Evolutionary conservation across 2,888 invertebrate species (phyloP).

Genomic region (Phaedon cochleariae): DNA sequence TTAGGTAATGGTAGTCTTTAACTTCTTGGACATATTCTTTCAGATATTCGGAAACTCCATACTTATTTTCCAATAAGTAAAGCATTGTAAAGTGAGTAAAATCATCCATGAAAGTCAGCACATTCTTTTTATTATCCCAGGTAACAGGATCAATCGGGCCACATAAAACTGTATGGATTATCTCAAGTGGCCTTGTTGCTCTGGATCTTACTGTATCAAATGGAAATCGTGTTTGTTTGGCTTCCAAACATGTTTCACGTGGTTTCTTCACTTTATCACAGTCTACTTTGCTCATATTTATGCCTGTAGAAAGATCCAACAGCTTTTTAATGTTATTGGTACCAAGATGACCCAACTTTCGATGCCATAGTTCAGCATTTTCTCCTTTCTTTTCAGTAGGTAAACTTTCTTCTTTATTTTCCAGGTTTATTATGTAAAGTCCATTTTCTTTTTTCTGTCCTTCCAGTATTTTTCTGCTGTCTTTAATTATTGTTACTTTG

Average conservation of each 20-base stretch:
- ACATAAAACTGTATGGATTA: slow-evolving; percentile 53
- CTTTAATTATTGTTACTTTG: slow-evolving; percentile 37
- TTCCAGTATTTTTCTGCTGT: slow-evolving; percentile 30
- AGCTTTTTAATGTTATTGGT: slow-evolving; percentile 27
- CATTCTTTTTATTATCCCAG: slow-evolving; percentile 51
- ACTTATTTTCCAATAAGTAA: slow-evolving; percentile 44
- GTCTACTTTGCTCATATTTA: slow-evolving; percentile 16
- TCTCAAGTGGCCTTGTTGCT: slow-evolving; percentile 51
- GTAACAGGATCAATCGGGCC: slow-evolving; percentile 52
- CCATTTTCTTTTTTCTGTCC: slow-evolving; percentile 29
- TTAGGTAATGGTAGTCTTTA: slow-evolving; percentile 29
- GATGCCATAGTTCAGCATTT: slow-evolving; percentile 14
- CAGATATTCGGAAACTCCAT: slow-evolving; percentile 25
- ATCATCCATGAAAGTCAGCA: slow-evolving; percentile 53
- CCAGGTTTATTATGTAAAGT: not conserved
- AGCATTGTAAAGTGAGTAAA: slow-evolving; percentile 52
- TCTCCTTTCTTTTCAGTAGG: slow-evolving; percentile 1
- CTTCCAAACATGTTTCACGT: slow-evolving; percentile 54
- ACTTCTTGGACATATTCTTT: slow-evolving; percentile 25
- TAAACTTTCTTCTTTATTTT: not conserved
- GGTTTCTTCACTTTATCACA: slow-evolving; percentile 3
- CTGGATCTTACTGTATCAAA: slow-evolving; percentile 48
- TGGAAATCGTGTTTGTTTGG: slow-evolving; percentile 54
- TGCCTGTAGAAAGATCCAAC: slow-evolving; percentile 21
- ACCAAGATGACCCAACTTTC: slow-evolving; percentile 28